Evolutionary conservation across 2,797 vertebrate species (phyloP).

Genomic region (Hypotaenidia philippensis): DNA sequence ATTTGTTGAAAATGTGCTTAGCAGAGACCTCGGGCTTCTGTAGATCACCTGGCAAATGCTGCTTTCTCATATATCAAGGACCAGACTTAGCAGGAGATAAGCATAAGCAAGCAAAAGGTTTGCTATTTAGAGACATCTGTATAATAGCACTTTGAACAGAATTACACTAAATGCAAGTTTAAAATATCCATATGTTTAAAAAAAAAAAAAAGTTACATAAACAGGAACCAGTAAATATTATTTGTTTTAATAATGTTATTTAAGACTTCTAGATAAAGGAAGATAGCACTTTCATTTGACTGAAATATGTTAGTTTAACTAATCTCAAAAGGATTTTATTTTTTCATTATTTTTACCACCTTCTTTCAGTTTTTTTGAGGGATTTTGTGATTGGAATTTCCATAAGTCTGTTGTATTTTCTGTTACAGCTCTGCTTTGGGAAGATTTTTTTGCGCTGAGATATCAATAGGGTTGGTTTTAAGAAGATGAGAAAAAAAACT

Average conservation of each 20-base stretch:
- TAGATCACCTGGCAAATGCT: background rate
- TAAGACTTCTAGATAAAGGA: background rate
- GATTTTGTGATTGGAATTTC: background rate
- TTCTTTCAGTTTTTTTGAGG: background rate
- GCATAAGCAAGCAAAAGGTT: background rate
- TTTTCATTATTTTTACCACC: slow-evolving; percentile 14
- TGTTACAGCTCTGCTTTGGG: background rate
- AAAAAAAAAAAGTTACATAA: background rate
- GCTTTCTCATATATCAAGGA: background rate
- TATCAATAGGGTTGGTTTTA: background rate
- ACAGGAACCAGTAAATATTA: background rate
- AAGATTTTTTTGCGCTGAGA: background rate
- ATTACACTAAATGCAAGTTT: background rate
- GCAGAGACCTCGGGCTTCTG: background rate
- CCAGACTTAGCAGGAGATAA: background rate
- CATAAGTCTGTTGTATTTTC: background rate
- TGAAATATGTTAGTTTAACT: background rate
- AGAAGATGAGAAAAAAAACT: background rate
- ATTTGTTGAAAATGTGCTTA: background rate
- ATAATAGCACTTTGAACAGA: background rate
- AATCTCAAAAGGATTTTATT: background rate
- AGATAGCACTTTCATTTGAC: background rate
- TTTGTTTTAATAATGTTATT: background rate
- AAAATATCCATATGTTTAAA: background rate
- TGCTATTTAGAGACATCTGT: background rate